Conservation (phyloP, 2,888 invertebrate genomes). For the Drosophila monieri region DNA sequence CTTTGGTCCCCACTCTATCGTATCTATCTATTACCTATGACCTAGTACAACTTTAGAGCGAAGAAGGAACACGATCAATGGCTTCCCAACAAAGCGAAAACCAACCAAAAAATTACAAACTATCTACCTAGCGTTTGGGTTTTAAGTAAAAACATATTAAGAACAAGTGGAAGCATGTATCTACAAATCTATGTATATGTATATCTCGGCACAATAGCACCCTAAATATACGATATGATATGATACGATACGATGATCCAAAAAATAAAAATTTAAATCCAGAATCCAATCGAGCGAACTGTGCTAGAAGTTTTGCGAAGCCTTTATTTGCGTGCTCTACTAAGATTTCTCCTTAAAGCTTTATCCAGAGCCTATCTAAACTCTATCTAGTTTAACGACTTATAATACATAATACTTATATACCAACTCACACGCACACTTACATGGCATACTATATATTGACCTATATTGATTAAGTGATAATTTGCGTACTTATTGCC, state of each 20-base stretch:
- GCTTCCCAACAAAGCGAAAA: slow-evolving; percentile 24
- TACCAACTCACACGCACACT: slow-evolving; percentile 59
- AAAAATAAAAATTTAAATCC: neutral
- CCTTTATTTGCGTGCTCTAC: slow-evolving; percentile 64
- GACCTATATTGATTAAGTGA: slow-evolving; percentile 72
- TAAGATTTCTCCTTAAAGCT: slow-evolving; percentile 56
- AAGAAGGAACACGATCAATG: slow-evolving; percentile 46
- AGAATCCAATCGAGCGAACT: slow-evolving; percentile 11
- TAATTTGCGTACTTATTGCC: slow-evolving; percentile 69
- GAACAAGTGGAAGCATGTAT: slow-evolving; percentile 14
- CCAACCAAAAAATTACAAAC: slow-evolving; percentile 30
- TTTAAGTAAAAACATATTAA: slow-evolving; percentile 22
- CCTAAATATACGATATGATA: slow-evolving; percentile 23
- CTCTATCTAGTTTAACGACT: slow-evolving; percentile 60
- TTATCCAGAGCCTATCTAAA: slow-evolving; percentile 69
- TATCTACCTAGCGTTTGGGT: slow-evolving; percentile 44
- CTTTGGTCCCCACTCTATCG: slow-evolving; percentile 36
- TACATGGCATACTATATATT: slow-evolving; percentile 65
- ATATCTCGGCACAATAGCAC: slow-evolving; percentile 42
- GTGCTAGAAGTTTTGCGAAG: slow-evolving; percentile 30
- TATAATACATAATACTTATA: slow-evolving; percentile 53
- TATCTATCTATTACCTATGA: slow-evolving; percentile 46
- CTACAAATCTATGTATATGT: slow-evolving; percentile 20
- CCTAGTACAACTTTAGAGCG: slow-evolving; percentile 47
- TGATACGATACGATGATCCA: slow-evolving; percentile 25